These are phyloP conservation scores for Myioborus miniatus DNA, from an alignment of 2,797 vertebrate genomes.

Conservation along the genomic window DNA sequence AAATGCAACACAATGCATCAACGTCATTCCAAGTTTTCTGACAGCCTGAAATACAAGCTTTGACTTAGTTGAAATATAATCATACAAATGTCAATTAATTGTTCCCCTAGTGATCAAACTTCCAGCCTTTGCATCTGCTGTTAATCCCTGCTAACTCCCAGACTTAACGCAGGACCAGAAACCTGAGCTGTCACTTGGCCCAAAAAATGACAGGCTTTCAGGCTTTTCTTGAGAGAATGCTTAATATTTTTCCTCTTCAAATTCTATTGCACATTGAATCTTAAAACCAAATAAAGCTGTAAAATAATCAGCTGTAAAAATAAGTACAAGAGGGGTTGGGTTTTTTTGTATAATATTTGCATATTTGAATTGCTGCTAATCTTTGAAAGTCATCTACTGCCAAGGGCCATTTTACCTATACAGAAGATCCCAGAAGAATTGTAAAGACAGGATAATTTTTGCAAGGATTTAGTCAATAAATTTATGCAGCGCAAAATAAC, in stretches of 20 bases:
- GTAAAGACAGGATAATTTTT: not conserved
- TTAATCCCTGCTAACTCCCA: not conserved
- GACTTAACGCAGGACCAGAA: not conserved
- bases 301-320: not conserved
- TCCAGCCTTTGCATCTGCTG: not conserved
- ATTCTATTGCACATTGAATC: not conserved
- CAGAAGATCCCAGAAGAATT: not conserved
- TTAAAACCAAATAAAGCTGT: not conserved
- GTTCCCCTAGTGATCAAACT: not conserved
- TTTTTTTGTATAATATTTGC: not conserved
- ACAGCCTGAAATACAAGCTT: not conserved
- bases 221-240: not conserved
- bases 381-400: not conserved
- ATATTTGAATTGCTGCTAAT: not conserved
- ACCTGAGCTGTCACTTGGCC: not conserved
- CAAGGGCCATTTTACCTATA: not conserved
- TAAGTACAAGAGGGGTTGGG: accelerated
- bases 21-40: not conserved
- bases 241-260: not conserved
- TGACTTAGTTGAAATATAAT: slow-evolving; percentile 18
- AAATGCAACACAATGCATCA: not conserved
- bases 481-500: not conserved
- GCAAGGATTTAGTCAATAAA: not conserved
- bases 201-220: not conserved
- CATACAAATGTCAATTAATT: not conserved